Evolutionary conservation across 2,888 invertebrate species (phyloP).

Genomic region (Cheilosia scutellata): DNA sequence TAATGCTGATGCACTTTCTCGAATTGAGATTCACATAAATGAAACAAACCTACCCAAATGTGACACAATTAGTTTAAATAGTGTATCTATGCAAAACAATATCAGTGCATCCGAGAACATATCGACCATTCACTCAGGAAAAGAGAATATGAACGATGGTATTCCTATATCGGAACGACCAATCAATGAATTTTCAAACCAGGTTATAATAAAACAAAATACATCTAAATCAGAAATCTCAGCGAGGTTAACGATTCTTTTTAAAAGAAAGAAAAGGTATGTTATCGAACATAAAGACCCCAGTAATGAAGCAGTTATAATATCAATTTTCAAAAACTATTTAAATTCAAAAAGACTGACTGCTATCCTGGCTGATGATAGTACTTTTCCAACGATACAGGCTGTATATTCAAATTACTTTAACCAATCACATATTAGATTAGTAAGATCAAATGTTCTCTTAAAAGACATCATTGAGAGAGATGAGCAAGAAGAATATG

Average conservation of each 20-base stretch:
- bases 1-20: neutral
- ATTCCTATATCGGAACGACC: conserved; percentile 47
- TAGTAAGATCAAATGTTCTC: conserved; percentile 15
- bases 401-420: conserved; percentile 28
- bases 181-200: conserved; percentile 52
- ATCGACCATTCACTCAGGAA: conserved; percentile 5
- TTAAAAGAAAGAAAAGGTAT: conserved; percentile 4
- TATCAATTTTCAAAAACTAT: neutral
- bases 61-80: neutral
- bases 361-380: neutral
- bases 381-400: conserved; percentile 34
- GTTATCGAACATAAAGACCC: neutral
- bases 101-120: no score
- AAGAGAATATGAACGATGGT: conserved; percentile 23
- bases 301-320: neutral
- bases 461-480: conserved; percentile 1
- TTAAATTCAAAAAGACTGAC: no score
- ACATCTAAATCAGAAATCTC: no score
- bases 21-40: neutral
- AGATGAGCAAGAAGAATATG: conserved; percentile 3
- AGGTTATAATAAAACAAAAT: conserved; percentile 30
- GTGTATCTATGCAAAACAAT: neutral
- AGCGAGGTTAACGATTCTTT: neutral
- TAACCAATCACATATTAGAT: conserved; percentile 1
- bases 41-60: neutral